Evolutionary conservation across 2,113 vertebrate genomes (phyloP), one percentile per base, ranked within the genome.

Genomic region (Pollachius pollachius): DNA sequence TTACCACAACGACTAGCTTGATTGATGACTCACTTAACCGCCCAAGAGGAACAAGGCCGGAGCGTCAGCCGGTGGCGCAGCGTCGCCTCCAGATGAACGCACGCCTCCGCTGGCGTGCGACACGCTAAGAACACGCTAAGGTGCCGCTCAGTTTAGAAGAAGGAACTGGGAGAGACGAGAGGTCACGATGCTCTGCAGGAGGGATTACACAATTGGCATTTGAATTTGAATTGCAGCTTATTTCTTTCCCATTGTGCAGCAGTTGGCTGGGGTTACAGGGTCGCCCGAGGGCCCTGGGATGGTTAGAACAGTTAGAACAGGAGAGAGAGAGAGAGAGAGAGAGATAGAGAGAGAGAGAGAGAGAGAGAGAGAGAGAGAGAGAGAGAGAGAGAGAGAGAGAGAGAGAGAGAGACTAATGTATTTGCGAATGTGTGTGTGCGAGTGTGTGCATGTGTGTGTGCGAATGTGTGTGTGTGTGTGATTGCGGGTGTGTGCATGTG

Each of bases 261-360:
- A 27, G 67, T 13, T 68, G 52, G n/a, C 15, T 65, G 75, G 80
- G 84, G 73, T 71, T 84, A 78, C 82, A 77, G 68, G 73, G 67
- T 64, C 80, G 79, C 73, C 79, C 1, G 64, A 70, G 67, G 81
- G 83, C 64, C 74, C 78, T 77, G 19, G 70, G n/a, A 78, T 69
- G 79, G 78, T 74, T 78, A 25, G 81, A 78, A 78, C 79, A 71
- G 78, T 74, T 78, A 25, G 81, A 78, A 78, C 79, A 71, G 73
- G 68, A 77, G 37, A 41, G 71, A 81, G 85, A 64, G 75, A 71
- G 64, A 79, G 11, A 56, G 48, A 27, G 27, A 27, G 27, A 27
- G 27, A 27, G 27, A 27, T 2, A 27, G 27, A 27, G 27, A 30
- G 30, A 30, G 30, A 30, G 30, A 30, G 30, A 30, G 30, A 30